Base-by-base conservation (phyloP, 2,797 vertebrate genomes). In the Serranus cabrilla region DNA sequence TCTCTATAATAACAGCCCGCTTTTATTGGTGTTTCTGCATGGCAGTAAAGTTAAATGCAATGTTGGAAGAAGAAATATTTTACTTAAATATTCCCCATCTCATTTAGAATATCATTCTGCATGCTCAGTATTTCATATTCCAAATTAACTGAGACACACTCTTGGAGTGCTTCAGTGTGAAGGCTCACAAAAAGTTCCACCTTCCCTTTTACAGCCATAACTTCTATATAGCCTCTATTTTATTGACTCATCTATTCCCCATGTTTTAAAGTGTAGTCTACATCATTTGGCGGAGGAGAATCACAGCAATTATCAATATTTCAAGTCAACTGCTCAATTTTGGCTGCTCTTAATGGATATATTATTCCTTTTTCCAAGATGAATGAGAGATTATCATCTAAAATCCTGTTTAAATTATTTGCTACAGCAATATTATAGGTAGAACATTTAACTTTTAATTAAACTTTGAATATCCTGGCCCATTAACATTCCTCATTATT, bases 251-350 rank as follows among this genome's bases (percentile, higher is more conserved):
- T 76, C 2, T 25, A 16, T 52, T 60, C 42, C n/a, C 21, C 39
- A 11, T 50, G 9, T 45, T 64, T 76, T n/a, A 49, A 66, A 67
- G 14, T 69, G 7, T 25, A 63, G 2, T 52, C 59, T 27, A 16
- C 23, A 31, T 61, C 31, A 61, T 67, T 62, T 57, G 47, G 52
- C 23, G 49, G 17, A 47, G 40, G 60, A 17, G 21, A 23, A 46
- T 51, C 10, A 60, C 5, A 50, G n/a, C 11, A 50, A 14, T 40
- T 55, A 55, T 45, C 42, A 64, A 59, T 69, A 71, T 37, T 61
- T 72, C 31, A 61, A 68, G 47, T 78, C 54, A 72, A 20, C 25
- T 52, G 31, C 34, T 78, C 20, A 62, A 37, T 70, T 67, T 4
- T 55, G 20, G 20, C 20, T 21, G 27, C 43, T 67, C 4, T 27